These are phyloP conservation scores for Mastomys coucha DNA, from an alignment of 2,113 vertebrate genomes.

Conservation along the genomic window DNA sequence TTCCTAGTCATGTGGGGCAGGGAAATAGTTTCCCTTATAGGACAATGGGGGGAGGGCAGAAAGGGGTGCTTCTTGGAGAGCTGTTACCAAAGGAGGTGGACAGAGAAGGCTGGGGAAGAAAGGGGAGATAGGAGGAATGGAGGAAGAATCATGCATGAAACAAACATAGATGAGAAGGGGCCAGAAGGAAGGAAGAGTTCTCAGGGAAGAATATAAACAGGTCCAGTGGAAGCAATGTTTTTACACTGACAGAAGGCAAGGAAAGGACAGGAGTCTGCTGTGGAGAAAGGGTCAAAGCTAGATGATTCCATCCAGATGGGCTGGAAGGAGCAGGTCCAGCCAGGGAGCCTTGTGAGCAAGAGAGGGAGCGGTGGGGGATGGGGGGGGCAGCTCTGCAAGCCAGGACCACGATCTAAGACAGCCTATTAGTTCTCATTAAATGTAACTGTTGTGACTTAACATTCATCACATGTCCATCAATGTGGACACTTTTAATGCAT, in stretches of 20 bases:
- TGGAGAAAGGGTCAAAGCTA: not conserved
- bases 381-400: not conserved
- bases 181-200: not conserved
- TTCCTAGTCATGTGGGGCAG: not conserved
- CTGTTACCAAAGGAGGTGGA: not conserved
- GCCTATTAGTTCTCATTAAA: constrained; percentile 53
- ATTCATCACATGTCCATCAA: constrained; percentile 32
- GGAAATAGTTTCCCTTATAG: not conserved
- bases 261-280: not conserved
- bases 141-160: no score
- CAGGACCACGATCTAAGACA: not conserved
- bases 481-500: constrained; percentile 4
- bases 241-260: not conserved
- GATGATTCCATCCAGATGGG: not conserved
- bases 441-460: constrained; percentile 56
- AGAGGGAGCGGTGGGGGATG: not conserved
- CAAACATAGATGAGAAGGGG: not conserved
- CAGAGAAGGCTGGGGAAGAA: not conserved
- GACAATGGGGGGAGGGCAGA: not conserved
- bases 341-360: not conserved
- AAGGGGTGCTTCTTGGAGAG: not conserved
- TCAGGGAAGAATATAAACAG: not conserved
- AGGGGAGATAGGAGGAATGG: not conserved
- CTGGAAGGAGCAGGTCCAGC: not conserved
- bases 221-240: not conserved